Evolutionary conservation across 2,888 invertebrate genomes (phyloP), one percentile per base, ranked within the genome.

Genomic region (Epicampocera succincta): DNA sequence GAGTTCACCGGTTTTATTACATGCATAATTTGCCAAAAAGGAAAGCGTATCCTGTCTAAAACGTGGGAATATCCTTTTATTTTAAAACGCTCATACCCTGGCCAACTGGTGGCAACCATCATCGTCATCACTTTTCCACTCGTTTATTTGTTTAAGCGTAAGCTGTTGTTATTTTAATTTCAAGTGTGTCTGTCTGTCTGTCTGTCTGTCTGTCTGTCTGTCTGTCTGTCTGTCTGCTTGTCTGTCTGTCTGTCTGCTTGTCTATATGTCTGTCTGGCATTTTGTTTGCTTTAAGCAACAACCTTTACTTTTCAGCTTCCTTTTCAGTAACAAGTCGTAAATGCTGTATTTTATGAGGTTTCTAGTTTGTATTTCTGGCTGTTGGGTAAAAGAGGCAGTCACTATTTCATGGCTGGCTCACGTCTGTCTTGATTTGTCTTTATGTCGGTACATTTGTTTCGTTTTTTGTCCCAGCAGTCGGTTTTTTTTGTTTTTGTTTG

Each of bases 1-100:
- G 76, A 69, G 77, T 86, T 86, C 86, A 85, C 86, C 86, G 86
- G 84, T 89, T 89, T 89, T 89, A 89, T 89, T 89, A 89, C 89
- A 89, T 89, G 89, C 88, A 89, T 89, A 89, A 89, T 89, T 89
- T 87, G 87, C 85, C 52, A 80, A 78, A 56, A 60, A 46, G 11
- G 15, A 42, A 50, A 42, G 9, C 38, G 25, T 58, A 72, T 72
- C 38, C 66, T 68, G 66, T 40, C 66, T 60, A 65, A 66, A 80
- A 72, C 86, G 84, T 86, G 89, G 89, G 86, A 88, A 84, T 71
- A 71, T 76, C 76, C 54, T 72, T 72, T 76, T 44, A 50, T 48
- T 73, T 73, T 50, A 25, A 5, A 19, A 12, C 11, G 33, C 46
- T 46, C 56, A n/a, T 38, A 48, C 25, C 50, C 17, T 61, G 69